These are phyloP conservation scores for Adoxophyes honmai DNA, from an alignment of 1,140 invertebrate species.

Conservation along the genomic window DNA sequence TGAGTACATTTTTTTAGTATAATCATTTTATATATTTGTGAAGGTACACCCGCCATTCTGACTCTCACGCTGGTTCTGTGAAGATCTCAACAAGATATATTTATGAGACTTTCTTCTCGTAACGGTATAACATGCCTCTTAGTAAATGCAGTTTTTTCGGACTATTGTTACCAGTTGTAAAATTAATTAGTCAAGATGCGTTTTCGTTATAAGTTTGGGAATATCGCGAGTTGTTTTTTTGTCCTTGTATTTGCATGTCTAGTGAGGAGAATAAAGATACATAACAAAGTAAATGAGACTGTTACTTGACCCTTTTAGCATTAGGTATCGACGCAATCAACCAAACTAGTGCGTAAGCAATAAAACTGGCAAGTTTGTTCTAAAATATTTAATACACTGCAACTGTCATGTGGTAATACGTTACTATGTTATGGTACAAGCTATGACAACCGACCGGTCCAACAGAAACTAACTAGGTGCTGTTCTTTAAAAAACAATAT, in stretches of 20 bases:
- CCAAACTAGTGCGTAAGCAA: constrained; percentile 15
- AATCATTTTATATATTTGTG: too few relatives aligned
- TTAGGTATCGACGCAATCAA: too few relatives aligned
- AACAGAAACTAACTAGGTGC: constrained; percentile 19
- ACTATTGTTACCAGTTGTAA: constrained; percentile 47
- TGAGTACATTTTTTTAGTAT: too few relatives aligned
- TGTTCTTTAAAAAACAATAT: constrained; percentile 19
- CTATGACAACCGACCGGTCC: constrained; percentile 13
- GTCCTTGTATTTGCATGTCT: constrained; percentile 70
- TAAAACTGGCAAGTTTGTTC: constrained; percentile 13
- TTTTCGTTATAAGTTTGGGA: constrained; percentile 42
- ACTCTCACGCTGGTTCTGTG: constrained; percentile 30
- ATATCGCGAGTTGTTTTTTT: constrained; percentile 49
- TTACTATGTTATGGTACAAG: constrained; percentile 17
- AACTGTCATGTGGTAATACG: constrained; percentile 24
- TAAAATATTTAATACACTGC: constrained; percentile 27
- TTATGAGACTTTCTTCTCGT: constrained; percentile 10
- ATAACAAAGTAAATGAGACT: constrained; percentile 41
- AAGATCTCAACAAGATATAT: constrained; percentile 27
- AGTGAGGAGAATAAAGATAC: constrained; percentile 72
- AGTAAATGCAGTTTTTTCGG: constrained; percentile 31
- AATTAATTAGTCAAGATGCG: constrained; percentile 41
- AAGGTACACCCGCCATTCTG: too few relatives aligned
- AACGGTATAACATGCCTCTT: background rate
- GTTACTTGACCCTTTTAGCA: constrained; percentile 31